Evolutionary conservation across 2,888 invertebrate genomes (phyloP).

Genomic region (Eristalis intricaria): DNA sequence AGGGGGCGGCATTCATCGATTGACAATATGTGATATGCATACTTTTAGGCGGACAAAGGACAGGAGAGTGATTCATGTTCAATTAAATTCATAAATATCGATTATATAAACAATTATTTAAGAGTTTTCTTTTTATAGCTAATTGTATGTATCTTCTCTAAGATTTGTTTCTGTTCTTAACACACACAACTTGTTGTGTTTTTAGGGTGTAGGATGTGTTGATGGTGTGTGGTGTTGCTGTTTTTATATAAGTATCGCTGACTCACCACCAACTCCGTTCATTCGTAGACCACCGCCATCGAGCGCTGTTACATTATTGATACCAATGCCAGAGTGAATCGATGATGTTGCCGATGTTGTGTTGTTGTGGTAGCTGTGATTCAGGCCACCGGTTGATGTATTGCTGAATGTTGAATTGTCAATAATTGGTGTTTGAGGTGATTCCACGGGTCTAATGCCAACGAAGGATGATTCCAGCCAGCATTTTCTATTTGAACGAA

Average conservation of each 20-base stretch:
- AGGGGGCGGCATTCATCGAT: constrained; percentile 19
- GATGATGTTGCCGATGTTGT: constrained; percentile 76
- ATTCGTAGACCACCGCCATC: constrained; percentile 77
- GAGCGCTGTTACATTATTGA: constrained; percentile 67
- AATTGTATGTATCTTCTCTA: not conserved
- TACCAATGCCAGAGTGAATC: constrained; percentile 75
- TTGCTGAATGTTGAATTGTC: constrained; percentile 82
- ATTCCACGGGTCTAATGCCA: constrained; percentile 91
- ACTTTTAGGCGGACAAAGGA: not conserved
- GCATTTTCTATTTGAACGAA: constrained; percentile 82
- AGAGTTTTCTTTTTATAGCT: constrained; percentile 9
- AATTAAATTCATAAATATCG: constrained; percentile 55
- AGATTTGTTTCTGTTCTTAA: constrained; percentile 19
- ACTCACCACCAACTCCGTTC: constrained; percentile 83
- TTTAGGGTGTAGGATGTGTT: not conserved
- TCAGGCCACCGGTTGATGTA: constrained; percentile 61
- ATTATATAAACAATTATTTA: constrained; percentile 48
- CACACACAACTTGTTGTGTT: constrained; percentile 33
- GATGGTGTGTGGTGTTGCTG: not conserved
- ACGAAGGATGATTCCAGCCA: constrained; percentile 97
- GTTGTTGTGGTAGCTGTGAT: constrained; percentile 69
- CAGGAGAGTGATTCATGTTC: constrained; percentile 18
- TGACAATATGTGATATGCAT: constrained; percentile 42
- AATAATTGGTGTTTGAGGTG: constrained; percentile 90
- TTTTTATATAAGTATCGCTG: constrained; percentile 78